Percentiles rank a stretch among this genome's conserved stretches.
These are phyloP conservation scores for Musca domestica DNA, from an alignment of 1,140 invertebrate species.

Conservation along the genomic window DNA sequence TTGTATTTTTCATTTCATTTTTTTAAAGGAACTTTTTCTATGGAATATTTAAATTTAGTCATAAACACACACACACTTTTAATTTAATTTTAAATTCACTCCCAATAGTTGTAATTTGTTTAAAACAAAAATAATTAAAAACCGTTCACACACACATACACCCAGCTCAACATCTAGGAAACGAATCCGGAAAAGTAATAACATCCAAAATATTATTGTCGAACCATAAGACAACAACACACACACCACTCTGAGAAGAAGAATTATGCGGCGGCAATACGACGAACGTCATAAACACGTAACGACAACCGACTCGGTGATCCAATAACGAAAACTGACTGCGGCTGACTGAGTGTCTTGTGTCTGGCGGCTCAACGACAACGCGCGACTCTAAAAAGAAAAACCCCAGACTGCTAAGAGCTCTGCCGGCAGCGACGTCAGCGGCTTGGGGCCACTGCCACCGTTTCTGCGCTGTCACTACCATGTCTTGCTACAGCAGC, in stretches of 20 bases:
- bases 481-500: not conserved
- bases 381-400: slow-evolving; percentile 9
- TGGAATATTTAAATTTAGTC: not conserved
- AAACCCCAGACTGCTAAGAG: not conserved
- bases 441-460: too few relatives aligned
- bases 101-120: too few relatives aligned
- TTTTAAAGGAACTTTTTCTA: not conserved
- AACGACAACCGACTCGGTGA: slow-evolving; percentile 16
- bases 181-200: too few relatives aligned
- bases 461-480: too few relatives aligned
- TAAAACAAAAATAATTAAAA: slow-evolving; percentile 10
- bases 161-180: too few relatives aligned
- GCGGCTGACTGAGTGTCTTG: slow-evolving; percentile 10
- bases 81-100: too few relatives aligned
- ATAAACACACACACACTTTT: not conserved
- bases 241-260: too few relatives aligned
- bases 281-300: not conserved
- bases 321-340: slow-evolving; percentile 19
- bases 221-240: too few relatives aligned
- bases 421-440: too few relatives aligned
- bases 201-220: too few relatives aligned
- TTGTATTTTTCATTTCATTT: not conserved
- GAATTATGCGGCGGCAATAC: not conserved
- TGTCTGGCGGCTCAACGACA: slow-evolving; percentile 16
- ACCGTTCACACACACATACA: too few relatives aligned